Conservation (phyloP, 2,888 invertebrate genomes). For the Eupithecia tripunctaria region DNA sequence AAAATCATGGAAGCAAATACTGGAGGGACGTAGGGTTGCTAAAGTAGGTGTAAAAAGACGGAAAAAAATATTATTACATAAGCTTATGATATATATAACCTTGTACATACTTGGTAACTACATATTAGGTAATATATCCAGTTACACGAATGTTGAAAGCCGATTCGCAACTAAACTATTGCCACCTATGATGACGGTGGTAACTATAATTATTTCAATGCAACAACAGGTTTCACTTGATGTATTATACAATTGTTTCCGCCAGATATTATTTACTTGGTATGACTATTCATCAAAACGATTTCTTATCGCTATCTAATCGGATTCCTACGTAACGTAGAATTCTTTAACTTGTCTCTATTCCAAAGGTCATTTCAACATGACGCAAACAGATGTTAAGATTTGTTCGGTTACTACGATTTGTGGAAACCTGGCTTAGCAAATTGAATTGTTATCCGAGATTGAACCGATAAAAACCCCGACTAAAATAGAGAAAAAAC, state of each 20-base stretch:
- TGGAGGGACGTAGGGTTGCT: constrained; percentile 29
- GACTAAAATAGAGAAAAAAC: background rate
- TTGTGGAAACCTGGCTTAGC: background rate
- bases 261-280: no score
- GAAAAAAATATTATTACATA: background rate
- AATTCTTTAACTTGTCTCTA: no score
- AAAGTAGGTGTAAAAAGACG: constrained; percentile 2
- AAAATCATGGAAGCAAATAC: constrained; percentile 55
- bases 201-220: background rate
- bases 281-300: no score
- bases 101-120: no score
- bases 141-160: no score
- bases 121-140: no score
- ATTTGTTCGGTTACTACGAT: background rate
- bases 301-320: no score
- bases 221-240: background rate
- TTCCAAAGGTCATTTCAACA: no score
- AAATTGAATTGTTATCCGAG: background rate
- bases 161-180: no score
- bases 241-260: no score
- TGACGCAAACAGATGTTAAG: background rate
- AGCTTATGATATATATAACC: background rate
- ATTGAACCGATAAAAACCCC: background rate
- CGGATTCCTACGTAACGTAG: no score
- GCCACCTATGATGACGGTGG: no score